Conservation (phyloP, 1,140 invertebrate species). For the Lamellibrachia luymesi region DNA sequence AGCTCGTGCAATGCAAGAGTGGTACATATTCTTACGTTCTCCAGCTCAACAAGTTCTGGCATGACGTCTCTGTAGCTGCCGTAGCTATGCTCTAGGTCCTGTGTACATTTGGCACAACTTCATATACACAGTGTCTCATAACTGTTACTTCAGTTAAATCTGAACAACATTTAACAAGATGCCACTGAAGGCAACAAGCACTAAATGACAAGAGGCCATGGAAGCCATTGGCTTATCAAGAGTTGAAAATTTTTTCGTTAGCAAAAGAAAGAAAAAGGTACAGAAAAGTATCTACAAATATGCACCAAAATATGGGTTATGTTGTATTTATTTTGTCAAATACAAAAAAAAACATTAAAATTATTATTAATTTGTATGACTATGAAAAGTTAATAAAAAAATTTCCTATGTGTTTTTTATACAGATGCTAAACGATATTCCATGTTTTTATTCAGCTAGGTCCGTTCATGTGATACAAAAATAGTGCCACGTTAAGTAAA, state of each 20-base stretch:
- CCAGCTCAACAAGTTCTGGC: background rate
- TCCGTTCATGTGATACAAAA: background rate
- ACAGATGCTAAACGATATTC: background rate
- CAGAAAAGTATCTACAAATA: background rate
- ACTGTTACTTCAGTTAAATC: background rate
- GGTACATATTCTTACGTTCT: background rate
- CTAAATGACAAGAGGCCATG: too few relatives aligned
- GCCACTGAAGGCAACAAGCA: too few relatives aligned
- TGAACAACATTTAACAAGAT: background rate
- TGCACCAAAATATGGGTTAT: background rate
- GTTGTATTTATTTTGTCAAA: background rate
- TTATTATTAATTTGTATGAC: too few relatives aligned
- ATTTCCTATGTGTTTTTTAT: background rate
- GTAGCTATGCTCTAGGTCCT: background rate
- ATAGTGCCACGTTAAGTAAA: background rate
- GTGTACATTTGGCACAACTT: background rate
- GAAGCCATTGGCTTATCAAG: too few relatives aligned
- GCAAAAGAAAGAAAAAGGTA: background rate
- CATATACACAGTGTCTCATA: background rate
- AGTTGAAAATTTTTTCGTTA: background rate
- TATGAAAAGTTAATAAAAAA: background rate
- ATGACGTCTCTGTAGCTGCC: background rate
- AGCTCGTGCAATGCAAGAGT: background rate
- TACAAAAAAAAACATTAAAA: background rate
- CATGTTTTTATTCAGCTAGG: background rate